These are phyloP conservation scores for Pseudorectes ferrugineus DNA, from an alignment of 2,113 vertebrate genomes.

Conservation along the genomic window DNA sequence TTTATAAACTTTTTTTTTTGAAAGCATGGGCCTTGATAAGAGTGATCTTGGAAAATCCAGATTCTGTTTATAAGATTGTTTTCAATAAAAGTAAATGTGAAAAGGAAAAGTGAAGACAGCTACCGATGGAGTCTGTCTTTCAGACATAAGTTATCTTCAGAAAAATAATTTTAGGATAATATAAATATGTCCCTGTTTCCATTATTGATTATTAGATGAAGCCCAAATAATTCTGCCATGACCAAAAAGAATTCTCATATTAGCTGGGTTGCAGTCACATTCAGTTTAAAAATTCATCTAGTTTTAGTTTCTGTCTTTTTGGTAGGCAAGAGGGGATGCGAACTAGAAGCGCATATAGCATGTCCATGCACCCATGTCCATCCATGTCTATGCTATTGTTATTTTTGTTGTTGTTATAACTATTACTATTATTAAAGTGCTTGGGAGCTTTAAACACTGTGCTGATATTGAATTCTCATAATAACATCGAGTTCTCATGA, in stretches of 20 bases:
- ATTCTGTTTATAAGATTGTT: neutral
- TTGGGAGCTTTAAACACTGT: neutral
- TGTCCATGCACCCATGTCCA: neutral
- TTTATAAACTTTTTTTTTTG: neutral
- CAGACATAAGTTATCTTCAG: neutral
- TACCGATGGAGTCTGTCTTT: neutral
- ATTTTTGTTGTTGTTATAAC: neutral
- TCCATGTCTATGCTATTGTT: neutral
- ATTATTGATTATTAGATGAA: neutral
- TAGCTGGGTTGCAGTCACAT: neutral
- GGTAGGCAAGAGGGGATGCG: neutral
- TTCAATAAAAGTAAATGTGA: neutral
- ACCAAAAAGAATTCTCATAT: neutral
- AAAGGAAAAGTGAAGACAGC: neutral
- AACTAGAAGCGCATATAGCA: neutral
- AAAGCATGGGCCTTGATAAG: neutral
- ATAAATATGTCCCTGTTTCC: neutral
- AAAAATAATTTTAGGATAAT: neutral
- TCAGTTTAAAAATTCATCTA: neutral
- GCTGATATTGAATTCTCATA: neutral
- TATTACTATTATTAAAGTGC: neutral
- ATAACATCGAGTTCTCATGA: neutral
- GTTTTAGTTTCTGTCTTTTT: neutral
- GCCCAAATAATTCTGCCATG: neutral
- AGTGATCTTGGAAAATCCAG: neutral